phyloP scores from a whole-genome alignment of 2,797 vertebrate genomes.

The Aulostomus chinensis region DNA sequence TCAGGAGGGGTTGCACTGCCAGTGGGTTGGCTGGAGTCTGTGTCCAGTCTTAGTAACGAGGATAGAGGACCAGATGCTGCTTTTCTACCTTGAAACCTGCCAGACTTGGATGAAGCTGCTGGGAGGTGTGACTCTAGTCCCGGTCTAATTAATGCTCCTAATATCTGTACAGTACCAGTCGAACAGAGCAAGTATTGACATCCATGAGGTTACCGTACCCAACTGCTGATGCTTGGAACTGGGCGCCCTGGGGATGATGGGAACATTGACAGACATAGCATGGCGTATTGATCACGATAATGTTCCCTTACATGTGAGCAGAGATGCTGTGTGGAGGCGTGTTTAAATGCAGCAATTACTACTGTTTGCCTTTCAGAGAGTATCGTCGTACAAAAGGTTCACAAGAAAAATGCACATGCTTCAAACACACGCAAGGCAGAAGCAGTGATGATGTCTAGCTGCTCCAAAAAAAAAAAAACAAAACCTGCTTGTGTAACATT shows the following conservation, averaged over 20 bases:
- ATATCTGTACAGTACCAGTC: no score
- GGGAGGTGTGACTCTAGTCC: no score
- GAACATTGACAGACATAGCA: not conserved
- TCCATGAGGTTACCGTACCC: conserved; percentile 2
- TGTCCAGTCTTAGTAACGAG: no score
- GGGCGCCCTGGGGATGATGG: not conserved
- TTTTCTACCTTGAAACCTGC: no score
- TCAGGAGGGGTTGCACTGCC: no score
- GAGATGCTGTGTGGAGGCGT: conserved; percentile 4
- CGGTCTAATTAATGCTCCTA: no score
- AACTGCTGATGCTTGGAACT: conserved; percentile 1
- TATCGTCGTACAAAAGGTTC: not conserved
- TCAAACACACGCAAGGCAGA: conserved; percentile 3
- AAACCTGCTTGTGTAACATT: conserved; percentile 6
- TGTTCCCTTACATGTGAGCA: conserved; percentile 22
- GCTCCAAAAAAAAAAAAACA: conserved; percentile 8
- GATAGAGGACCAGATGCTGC: no score
- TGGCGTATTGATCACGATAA: conserved; percentile 15
- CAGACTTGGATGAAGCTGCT: no score
- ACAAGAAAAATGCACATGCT: no score
- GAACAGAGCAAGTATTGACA: conserved; percentile 2
- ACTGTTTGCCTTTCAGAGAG: conserved; percentile 1
- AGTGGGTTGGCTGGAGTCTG: no score
- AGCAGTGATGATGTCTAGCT: conserved; percentile 2
- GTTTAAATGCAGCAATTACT: not conserved